phyloP scores from a whole-genome alignment of 2,113 vertebrate species.

The Semicossyphus pulcher region DNA sequence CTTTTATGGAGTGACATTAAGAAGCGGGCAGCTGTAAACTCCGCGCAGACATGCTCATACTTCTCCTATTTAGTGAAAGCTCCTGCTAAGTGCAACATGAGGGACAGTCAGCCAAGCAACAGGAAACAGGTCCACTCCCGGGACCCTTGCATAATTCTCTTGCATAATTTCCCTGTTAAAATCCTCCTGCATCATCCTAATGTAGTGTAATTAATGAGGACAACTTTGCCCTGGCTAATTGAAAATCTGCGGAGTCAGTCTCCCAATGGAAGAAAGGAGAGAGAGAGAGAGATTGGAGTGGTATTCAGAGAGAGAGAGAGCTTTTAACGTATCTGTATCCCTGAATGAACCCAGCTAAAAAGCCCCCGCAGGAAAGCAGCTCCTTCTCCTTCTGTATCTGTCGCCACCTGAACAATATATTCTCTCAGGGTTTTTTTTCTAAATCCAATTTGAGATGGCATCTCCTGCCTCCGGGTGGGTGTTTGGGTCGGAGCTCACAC shows the following conservation, averaged over 20 bases:
- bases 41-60: slow-evolving; percentile 14
- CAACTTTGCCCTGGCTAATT: slow-evolving; percentile 63
- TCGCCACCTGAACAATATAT: slow-evolving; percentile 54
- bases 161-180: slow-evolving; percentile 50
- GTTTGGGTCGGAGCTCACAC: slow-evolving; percentile 33
- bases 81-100: slow-evolving; percentile 51
- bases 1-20: slow-evolving; percentile 60
- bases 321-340: slow-evolving; percentile 42
- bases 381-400: slow-evolving; percentile 29
- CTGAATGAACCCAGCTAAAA: slow-evolving; percentile 47
- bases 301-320: neutral
- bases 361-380: slow-evolving; percentile 37
- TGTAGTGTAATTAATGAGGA: slow-evolving; percentile 63
- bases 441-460: slow-evolving; percentile 60
- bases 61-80: slow-evolving; percentile 36
- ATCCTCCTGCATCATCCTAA: slow-evolving; percentile 58
- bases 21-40: slow-evolving; percentile 47
- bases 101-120: slow-evolving; percentile 44
- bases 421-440: slow-evolving; percentile 34
- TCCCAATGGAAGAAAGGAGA: slow-evolving; percentile 33
- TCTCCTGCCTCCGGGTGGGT: slow-evolving; percentile 22
- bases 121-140: slow-evolving; percentile 34
- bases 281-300: neutral
- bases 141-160: slow-evolving; percentile 47
- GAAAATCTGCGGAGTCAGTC: slow-evolving; percentile 71